A percentile compares a stretch with the other conserved stretches of the same genome.
phyloP scores from a whole-genome alignment of 2,888 invertebrate species.

The Drosophila lacicola region DNA sequence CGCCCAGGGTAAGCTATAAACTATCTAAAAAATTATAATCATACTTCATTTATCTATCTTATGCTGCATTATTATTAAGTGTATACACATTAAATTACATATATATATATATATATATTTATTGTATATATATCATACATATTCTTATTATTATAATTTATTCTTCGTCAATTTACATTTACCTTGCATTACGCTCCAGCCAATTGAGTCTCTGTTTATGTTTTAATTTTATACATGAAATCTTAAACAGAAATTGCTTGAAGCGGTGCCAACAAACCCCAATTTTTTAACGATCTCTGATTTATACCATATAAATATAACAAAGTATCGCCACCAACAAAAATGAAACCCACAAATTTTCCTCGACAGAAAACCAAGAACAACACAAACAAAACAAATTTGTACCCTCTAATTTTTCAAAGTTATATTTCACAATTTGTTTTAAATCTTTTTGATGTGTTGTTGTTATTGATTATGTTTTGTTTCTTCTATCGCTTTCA shows the following conservation, averaged over 20 bases:
- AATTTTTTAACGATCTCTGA: conserved; percentile 7
- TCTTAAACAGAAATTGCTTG: conserved; percentile 38
- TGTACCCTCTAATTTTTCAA: conserved; percentile 1
- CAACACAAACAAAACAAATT: conserved; percentile 37
- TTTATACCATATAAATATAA: conserved; percentile 4
- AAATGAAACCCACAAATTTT: conserved; percentile 9
- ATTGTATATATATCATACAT: conserved; percentile 30
- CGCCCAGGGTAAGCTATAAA: conserved; percentile 73
- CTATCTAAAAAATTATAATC: conserved; percentile 36
- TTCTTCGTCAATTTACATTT: conserved; percentile 29
- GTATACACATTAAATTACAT: conserved; percentile 45
- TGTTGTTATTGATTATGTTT: conserved; percentile 6
- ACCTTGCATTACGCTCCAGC: conserved; percentile 46
- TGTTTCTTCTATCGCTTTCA: conserved; percentile 1
- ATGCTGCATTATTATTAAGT: conserved; percentile 63
- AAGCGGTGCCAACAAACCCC: conserved; percentile 45
- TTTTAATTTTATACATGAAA: conserved; percentile 30
- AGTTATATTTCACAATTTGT: conserved; percentile 12
- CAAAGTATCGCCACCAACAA: conserved; percentile 4
- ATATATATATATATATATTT: conserved; percentile 22
- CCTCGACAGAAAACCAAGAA: conserved; percentile 15
- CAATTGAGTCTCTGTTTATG: conserved; percentile 18
- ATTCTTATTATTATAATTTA: conserved; percentile 28
- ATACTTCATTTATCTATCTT: conserved; percentile 49
- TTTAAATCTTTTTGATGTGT: conserved; percentile 2